phyloP scores from a whole-genome alignment of 2,113 vertebrate genomes.

The Lepisosteus oculatus region DNA sequence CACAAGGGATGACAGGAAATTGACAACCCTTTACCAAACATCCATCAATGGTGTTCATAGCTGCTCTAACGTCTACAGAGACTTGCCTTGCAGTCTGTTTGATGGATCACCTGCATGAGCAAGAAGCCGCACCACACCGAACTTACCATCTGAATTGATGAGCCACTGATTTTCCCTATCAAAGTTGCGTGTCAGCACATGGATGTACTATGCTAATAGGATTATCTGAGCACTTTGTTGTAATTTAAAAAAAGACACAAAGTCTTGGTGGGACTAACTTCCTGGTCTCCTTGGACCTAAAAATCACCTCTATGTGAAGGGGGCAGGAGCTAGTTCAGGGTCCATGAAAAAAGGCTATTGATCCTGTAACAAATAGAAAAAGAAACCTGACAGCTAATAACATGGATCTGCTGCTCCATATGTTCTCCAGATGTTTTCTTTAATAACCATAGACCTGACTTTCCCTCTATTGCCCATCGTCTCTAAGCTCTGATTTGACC shows the following conservation, averaged over 20 bases:
- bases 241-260: not conserved
- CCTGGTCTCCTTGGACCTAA: conserved; percentile 50
- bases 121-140: conserved; percentile 45
- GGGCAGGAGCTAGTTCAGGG: not conserved
- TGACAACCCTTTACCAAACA: conserved; percentile 46
- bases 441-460: no score
- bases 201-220: conserved; percentile 53
- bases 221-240: conserved; percentile 28
- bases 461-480: no score
- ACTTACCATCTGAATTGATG: conserved; percentile 61
- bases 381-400: not conserved
- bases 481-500: no score
- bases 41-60: conserved; percentile 47
- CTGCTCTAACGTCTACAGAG: conserved; percentile 30
- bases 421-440: no score
- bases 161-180: conserved; percentile 47
- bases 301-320: conserved; percentile 51
- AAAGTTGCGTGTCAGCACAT: conserved; percentile 33
- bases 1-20: conserved; percentile 35
- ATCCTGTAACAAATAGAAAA: not conserved
- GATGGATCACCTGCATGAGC: conserved; percentile 60
- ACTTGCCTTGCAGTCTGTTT: conserved; percentile 39
- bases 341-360: not conserved
- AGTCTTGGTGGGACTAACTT: not conserved
- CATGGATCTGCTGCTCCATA: not conserved